Evolutionary conservation across 2,888 invertebrate genomes (phyloP).

Genomic region (Cataglyphis albicans): DNA sequence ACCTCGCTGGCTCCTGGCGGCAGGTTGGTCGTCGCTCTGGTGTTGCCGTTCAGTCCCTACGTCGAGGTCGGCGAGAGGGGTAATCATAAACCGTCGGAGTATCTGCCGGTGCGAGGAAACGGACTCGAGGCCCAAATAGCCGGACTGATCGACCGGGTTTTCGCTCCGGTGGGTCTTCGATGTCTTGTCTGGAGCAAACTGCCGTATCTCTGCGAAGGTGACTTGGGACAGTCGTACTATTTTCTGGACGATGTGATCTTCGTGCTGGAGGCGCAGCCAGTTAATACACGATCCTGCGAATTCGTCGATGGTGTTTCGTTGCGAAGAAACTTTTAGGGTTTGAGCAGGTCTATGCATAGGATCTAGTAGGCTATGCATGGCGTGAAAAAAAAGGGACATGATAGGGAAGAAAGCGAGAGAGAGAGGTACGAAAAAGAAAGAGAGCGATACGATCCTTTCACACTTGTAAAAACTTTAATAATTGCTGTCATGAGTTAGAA

Average conservation of each 20-base stretch:
- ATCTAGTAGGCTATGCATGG: background rate
- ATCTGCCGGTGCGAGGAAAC: slow-evolving; percentile 89
- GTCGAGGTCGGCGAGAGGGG: slow-evolving; percentile 93
- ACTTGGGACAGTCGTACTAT: slow-evolving; percentile 95
- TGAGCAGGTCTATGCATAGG: background rate
- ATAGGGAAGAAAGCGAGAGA: background rate
- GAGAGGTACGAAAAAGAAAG: background rate
- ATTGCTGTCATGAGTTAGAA: slow-evolving; percentile 80
- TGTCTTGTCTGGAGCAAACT: slow-evolving; percentile 95
- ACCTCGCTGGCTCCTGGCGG: slow-evolving; percentile 91
- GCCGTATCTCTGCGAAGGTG: slow-evolving; percentile 99
- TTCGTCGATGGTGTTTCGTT: slow-evolving; percentile 11
- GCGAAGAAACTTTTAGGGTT: slow-evolving; percentile 1
- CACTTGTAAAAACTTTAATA: slow-evolving; percentile 84
- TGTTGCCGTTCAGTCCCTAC: slow-evolving; percentile 97
- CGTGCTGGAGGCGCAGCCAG: slow-evolving; percentile 88
- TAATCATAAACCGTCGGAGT: slow-evolving; percentile 91
- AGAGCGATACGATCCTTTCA: slow-evolving; percentile 71
- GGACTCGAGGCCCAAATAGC: slow-evolving; percentile 93
- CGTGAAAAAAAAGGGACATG: too few relatives aligned
- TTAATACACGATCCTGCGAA: slow-evolving; percentile 58
- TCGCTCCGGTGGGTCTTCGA: slow-evolving; percentile 90
- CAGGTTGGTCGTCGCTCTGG: slow-evolving; percentile 94
- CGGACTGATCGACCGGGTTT: slow-evolving; percentile 89
- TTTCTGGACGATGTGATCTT: slow-evolving; percentile 97